Evolutionary conservation across 2,797 vertebrate genomes (phyloP), one percentile per base, ranked within the genome.

Genomic region (Poecilia wingei): DNA sequence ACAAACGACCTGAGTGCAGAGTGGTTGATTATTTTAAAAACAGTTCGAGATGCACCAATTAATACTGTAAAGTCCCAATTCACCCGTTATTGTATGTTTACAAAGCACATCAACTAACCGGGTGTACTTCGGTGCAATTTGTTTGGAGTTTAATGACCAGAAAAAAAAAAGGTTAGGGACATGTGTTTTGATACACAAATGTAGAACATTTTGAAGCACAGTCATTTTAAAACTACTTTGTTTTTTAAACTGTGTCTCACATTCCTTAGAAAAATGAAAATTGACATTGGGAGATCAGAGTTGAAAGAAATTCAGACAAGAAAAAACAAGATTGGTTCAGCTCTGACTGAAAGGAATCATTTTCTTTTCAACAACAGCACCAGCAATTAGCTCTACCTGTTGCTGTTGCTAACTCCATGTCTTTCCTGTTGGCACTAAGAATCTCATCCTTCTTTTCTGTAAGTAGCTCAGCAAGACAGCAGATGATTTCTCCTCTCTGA

Each of bases 371-470:
- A 41, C 10, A 39, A 8, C 61, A 68, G 36, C 36, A 25, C 25
- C 20, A 66, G 36, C 22, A 68, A 68, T 28, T 94, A 98, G 97
- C 96, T 94, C 96, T 96, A 88, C 90, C 89, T 57, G 53, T 57
- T 53, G 49, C 6, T 80, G 94, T 93, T 47, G 98, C 98, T 16
- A 97, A 89, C 85, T 99, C 97, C 94, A 99, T 90, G 92, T 99
- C 98, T 91, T 96, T 97, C 88, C 95, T 97, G 94, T 99, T 99
- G 77, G 98, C 98, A 77, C 91, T 92, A 36, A 99, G 96, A 94
- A 99, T 99, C 88, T 98, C 97, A 25, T 98, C 97, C 86, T 96
- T 97, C 85, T 97, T 97, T 91, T 99, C 98, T 0, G 97, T 99
- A 68, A 99, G 95, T 49, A 99, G 95, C 33, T 99, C 98, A 87